Evolutionary conservation across 37 sponge, comb jelly and placozoan species (phyloP), one percentile per base, ranked within the genome.

Genomic region (Dysidea cf. avara): DNA sequence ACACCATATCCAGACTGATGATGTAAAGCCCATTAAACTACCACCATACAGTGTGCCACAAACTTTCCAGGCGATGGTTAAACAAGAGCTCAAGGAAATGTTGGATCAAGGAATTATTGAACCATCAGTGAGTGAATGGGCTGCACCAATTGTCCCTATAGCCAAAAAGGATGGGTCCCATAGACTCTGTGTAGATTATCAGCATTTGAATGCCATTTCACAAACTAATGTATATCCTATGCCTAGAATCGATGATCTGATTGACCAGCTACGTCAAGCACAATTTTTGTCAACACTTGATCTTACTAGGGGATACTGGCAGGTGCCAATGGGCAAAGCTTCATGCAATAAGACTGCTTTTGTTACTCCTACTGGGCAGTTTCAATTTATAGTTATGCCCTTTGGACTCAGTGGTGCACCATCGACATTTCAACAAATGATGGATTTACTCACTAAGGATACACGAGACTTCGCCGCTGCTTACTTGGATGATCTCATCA

Each of bases 401-500:
- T 83, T 83, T 43, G 46, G 46, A 9, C 46, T 43, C 46, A 43
- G 46, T 43, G 46, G 46, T 12, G 46, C 46, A 12, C 7, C 46
- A 43, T 43, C 46, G 5, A 43, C 46, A 43, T 43, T 65, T 43
- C 46, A 43, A 43, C 46, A 43, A 43, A 43, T 43, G 46, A 43
- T 43, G 46, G 46, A 43, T 43, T 43, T 43, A 9, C 46, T 43
- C 9, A 43, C 46, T 43, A 43, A 43, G 46, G 46, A 43, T 9
- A 43, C 46, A 43, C 46, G 46, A 12, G 46, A 43, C 46, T 43
- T 43, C 9, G 46, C 66, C 12, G 3, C 38, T 30, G 77, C 66
- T 1, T 76, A 76, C 0, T 3, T 76, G 6, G 77, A 76, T 47
- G 67, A 76, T 24, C 16, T 65, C n/a, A 52, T 36, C 0, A 35